phyloP scores from a whole-genome alignment of 2,888 invertebrate species.

The Dichetophora obliterata region DNA sequence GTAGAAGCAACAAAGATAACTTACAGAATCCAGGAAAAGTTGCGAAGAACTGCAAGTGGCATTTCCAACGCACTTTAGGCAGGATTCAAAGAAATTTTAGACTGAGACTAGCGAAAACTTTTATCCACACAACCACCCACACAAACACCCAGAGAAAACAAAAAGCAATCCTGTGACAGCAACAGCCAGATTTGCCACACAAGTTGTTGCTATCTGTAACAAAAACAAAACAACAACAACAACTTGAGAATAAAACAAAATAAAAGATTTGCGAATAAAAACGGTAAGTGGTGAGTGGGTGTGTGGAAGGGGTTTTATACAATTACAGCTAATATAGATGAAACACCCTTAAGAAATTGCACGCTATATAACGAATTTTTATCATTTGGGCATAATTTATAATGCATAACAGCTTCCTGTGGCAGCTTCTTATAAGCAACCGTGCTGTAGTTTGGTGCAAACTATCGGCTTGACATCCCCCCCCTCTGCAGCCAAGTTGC shows the following conservation, averaged over 20 bases:
- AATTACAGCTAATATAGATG: not conserved
- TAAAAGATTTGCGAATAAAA: constrained; percentile 19
- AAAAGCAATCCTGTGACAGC: not conserved
- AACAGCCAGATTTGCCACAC: constrained; percentile 16
- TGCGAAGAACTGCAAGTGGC: not conserved
- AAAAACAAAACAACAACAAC: constrained; percentile 18
- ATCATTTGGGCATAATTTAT: constrained; percentile 25
- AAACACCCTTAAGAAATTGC: not conserved
- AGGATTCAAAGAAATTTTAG: not conserved
- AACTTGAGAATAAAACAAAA: constrained; percentile 17
- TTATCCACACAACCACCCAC: not conserved
- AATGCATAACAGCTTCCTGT: constrained; percentile 9
- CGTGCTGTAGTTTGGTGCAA: not conserved
- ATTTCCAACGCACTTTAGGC: not conserved
- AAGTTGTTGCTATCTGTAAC: not conserved
- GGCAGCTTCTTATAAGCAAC: constrained; percentile 6
- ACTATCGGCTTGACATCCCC: not conserved
- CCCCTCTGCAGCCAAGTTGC: not conserved
- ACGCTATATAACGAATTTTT: constrained; percentile 6
- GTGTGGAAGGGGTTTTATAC: not conserved
- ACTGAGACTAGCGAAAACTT: not conserved
- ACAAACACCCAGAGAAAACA: not conserved
- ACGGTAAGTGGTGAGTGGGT: not conserved
- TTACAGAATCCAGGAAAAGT: not conserved
- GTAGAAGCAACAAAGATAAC: not conserved